Percentiles rank a stretch among this genome's conserved stretches.
phyloP scores from a whole-genome alignment of 1,140 invertebrate genomes.

The Polypedilum vanderplanki region DNA sequence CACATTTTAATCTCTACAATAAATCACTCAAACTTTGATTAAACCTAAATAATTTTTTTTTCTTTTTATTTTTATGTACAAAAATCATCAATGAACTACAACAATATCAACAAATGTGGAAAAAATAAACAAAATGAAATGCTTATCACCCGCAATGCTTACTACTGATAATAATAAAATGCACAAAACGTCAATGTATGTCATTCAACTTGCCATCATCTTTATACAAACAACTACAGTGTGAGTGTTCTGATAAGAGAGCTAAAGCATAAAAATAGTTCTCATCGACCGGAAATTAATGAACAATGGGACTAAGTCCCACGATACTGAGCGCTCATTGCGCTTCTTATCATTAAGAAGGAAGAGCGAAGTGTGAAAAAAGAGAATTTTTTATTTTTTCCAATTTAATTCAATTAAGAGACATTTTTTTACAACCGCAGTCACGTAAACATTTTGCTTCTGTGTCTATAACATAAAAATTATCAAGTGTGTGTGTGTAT shows the following conservation, averaged over 20 bases:
- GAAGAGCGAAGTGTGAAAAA: background rate
- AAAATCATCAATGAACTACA: too few relatives aligned
- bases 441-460: too few relatives aligned
- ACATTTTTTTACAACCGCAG: too few relatives aligned
- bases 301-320: slow-evolving; percentile 2
- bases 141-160: too few relatives aligned
- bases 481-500: slow-evolving; percentile 10
- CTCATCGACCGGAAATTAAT: background rate
- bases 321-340: background rate
- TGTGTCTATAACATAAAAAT: background rate
- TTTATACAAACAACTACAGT: too few relatives aligned
- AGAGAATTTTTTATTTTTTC: background rate
- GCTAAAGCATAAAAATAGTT: background rate
- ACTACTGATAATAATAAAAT: background rate
- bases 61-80: too few relatives aligned
- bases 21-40: too few relatives aligned
- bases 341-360: background rate
- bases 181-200: slow-evolving; percentile 3
- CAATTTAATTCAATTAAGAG: too few relatives aligned
- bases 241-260: background rate
- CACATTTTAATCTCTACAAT: too few relatives aligned
- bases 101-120: too few relatives aligned
- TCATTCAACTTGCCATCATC: background rate
- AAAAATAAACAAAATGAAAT: too few relatives aligned
- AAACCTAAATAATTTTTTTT: too few relatives aligned